These are phyloP conservation scores for Ericerus pela DNA, from an alignment of 1,140 invertebrate species.

Conservation along the genomic window DNA sequence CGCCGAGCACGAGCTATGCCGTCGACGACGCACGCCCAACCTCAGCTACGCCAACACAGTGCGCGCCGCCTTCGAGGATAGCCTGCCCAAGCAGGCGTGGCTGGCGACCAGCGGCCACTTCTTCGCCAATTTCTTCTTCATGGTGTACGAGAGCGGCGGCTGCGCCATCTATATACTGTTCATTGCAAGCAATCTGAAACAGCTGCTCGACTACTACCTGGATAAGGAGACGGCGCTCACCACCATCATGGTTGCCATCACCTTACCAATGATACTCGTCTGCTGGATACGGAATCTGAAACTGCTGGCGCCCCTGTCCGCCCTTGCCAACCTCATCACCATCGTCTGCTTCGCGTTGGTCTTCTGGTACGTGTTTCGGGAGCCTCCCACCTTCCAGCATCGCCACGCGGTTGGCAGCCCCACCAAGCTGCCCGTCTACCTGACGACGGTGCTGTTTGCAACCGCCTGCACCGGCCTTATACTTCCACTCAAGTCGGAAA, in stretches of 20 bases:
- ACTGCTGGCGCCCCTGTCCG: constrained; percentile 54
- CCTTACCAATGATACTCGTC: constrained; percentile 47
- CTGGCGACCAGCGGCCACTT: constrained; percentile 41
- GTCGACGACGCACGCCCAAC: constrained; percentile 44
- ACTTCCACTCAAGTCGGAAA: constrained; percentile 38
- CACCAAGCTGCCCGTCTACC: constrained; percentile 40
- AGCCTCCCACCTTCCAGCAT: constrained; percentile 36
- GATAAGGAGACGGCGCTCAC: constrained; percentile 28
- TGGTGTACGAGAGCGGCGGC: constrained; percentile 72
- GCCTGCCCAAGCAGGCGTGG: constrained; percentile 33
- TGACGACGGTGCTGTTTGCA: constrained; percentile 46
- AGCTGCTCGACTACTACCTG: constrained; percentile 37
- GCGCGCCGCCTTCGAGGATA: constrained; percentile 48
- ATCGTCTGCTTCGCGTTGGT: constrained; percentile 47
- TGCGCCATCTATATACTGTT: constrained; percentile 82
- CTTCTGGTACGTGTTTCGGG: constrained; percentile 49
- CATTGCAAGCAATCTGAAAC: constrained; percentile 52
- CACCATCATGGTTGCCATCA: constrained; percentile 40
- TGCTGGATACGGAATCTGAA: constrained; percentile 56
- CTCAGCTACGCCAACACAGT: constrained; percentile 53
- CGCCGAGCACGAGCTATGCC: constrained; percentile 51
- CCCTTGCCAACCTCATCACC: constrained; percentile 50
- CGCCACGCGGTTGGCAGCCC: constrained; percentile 32
- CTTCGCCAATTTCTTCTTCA: constrained; percentile 46
- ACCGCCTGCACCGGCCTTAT: constrained; percentile 48